Base-by-base conservation (phyloP, 2,113 vertebrate genomes). In the Otocyon megalotis region DNA sequence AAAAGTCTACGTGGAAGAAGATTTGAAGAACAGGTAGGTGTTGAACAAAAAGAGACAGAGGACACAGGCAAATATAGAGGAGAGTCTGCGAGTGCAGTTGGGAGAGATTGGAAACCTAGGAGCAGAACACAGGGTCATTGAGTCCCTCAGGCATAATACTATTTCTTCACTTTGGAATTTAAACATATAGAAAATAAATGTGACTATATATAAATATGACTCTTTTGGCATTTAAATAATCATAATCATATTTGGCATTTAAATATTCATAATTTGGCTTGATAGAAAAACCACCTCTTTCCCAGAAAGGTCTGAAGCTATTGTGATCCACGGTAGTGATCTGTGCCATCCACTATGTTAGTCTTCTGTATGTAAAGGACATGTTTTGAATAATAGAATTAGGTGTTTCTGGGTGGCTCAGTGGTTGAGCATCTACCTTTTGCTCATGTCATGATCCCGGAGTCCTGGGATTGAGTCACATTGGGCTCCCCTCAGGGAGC, bases 351-450 rank as follows among this genome's bases (percentile, higher is more conserved):
- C 5, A 37, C 32, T 35, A 8, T 53, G 37, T 92, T 53, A 62
- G 32, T 60, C 60, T 35, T 72, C 2, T 37, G 13, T 43, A n/a
- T 30, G 8, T 71, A 92, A 93, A 92, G 43, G 15, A 74, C 54
- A 83, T 74, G 50, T 63, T 93, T 84, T 90, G 74, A 97, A 71
- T 84, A 92, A 88, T 16, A 95, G 32, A 92, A 86, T 92, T 95
- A 35, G 28, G 8, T 74, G 7, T 43, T 37, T 90, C 6, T 43
- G 43, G 43, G 43, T 43, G 43, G 43, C 43, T 43, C n/a, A n/a
- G n/a, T n/a, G n/a, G n/a, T n/a, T n/a, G n/a, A n/a, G n/a, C n/a
- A n/a, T n/a, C 43, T 43, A 43, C 43, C 43, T 43, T 43, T 43
- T 43, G 43, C 43, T 43, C 43, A 43, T 43, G 43, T 43, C 43